Conservation (phyloP, 92 coral and sea anemone genomes). For the Palythoa heliodiscus region DNA sequence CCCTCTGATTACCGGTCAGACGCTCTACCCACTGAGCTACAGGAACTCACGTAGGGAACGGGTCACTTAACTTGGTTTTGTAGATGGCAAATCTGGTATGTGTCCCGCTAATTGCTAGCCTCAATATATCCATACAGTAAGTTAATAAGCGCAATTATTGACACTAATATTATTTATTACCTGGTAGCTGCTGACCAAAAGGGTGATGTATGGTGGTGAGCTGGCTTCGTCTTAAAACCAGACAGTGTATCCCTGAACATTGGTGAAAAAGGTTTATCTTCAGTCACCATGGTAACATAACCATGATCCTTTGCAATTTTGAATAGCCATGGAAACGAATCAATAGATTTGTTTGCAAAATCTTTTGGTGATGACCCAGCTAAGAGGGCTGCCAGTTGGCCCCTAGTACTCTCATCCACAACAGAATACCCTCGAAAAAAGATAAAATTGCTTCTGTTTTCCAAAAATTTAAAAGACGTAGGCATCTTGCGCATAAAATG, state of each 20-base stretch:
- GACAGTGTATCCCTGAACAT: constrained; percentile 64
- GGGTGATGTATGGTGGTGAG: constrained; percentile 75
- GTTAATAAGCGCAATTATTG: too few relatives aligned
- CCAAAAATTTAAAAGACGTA: constrained; percentile 43
- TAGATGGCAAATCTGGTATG: too few relatives aligned
- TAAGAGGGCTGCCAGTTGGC: constrained; percentile 56
- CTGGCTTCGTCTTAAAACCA: constrained; percentile 65
- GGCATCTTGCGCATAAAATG: constrained; percentile 64
- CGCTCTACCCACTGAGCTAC: too few relatives aligned
- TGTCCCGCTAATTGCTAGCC: too few relatives aligned
- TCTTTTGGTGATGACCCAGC: constrained; percentile 50
- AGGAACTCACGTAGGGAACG: too few relatives aligned
- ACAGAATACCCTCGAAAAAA: constrained; percentile 63
- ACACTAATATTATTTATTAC: constrained; percentile 17
- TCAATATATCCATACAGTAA: too few relatives aligned
- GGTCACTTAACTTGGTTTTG: too few relatives aligned
- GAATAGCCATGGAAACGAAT: constrained; percentile 77
- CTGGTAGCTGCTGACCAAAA: constrained; percentile 81
- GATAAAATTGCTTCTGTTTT: constrained; percentile 37
- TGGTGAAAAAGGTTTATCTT: constrained; percentile 73
- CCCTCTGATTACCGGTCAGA: too few relatives aligned
- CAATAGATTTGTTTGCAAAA: neutral
- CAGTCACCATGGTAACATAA: constrained; percentile 74
- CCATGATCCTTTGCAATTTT: constrained; percentile 71
- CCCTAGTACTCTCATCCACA: constrained; percentile 66